Percentiles rank a stretch among this genome's conserved stretches.
Conservation (phyloP, 1,140 invertebrate genomes). For the Geopemphigus sp. region DNA sequence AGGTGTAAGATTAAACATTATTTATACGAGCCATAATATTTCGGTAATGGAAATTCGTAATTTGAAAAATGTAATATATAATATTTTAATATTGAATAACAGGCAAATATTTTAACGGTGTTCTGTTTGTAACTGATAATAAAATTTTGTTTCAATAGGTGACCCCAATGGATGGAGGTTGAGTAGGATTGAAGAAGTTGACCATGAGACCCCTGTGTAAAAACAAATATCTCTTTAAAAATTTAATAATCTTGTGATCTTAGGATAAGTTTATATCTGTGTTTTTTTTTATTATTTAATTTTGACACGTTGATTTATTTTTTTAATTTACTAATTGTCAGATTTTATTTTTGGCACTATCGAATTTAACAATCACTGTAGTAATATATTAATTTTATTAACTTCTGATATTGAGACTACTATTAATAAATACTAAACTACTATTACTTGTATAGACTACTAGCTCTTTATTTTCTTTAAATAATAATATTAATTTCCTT, state of each 20-base stretch:
- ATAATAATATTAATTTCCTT: constrained; percentile 35
- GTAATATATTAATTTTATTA: constrained; percentile 34
- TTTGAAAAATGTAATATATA: too few species aligned
- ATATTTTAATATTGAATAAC: too few species aligned
- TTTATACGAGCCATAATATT: background rate
- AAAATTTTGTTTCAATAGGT: constrained; percentile 59
- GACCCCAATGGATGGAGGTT: constrained; percentile 77
- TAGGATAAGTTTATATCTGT: constrained; percentile 41
- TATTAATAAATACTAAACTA: background rate
- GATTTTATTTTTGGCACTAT: constrained; percentile 48
- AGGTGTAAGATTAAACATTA: background rate
- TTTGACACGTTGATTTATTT: background rate
- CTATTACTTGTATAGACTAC: constrained; percentile 10
- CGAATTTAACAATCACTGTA: constrained; percentile 48
- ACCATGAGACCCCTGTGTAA: constrained; percentile 79
- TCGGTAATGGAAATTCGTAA: too few species aligned
- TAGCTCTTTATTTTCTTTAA: constrained; percentile 18
- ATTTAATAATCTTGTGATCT: constrained; percentile 48
- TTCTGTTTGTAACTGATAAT: constrained; percentile 16
- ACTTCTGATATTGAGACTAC: constrained; percentile 11
- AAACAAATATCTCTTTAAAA: constrained; percentile 49
- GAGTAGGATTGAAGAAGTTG: constrained; percentile 76
- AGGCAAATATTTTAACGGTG: background rate
- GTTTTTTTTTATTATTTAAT: background rate
- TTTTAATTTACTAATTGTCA: constrained; percentile 21